Evolutionary conservation across 92 coral and sea anemone species (phyloP), one percentile per base, ranked within the genome.

Genomic region (Metridium senile): DNA sequence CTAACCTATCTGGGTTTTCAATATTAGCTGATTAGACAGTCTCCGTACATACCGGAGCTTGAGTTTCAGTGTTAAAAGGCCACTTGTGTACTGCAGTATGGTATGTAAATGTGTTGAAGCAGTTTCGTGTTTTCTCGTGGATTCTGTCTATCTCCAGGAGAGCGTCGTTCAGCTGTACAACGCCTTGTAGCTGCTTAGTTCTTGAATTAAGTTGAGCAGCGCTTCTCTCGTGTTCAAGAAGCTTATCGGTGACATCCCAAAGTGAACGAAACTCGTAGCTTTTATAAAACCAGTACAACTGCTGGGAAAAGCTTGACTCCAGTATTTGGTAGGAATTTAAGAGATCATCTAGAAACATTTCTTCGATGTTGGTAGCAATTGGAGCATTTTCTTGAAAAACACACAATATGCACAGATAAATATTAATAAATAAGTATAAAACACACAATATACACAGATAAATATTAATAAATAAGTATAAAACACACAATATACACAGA

Each of bases 261-360:
- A 75, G 62, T 0, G 81, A 35, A 59, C 81, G 81, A 34, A 75
- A 75, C 74, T 75, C 81, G 51, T 58, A 75, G 52, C 81, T 45
- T 21, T 75, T 75, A 70, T 75, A 75, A 1, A 75, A 64, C 59
- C 29, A 39, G 62, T 75, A 75, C 11, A 75, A 45, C 16, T 45
- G 1, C 25, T 64, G 33, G 20, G 81, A 26, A 23, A 75, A 75
- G 26, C 71, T 35, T 0, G 46, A 10, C n/a, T 75, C 74, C 56
- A 75, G 58, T 62, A 58, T 27, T 30, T 75, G 81, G 39, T 75
- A 75, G 0, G 81, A 35, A 26, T 70, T 75, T 9, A 75, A 70
- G 32, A 75, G 73, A 45, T 75, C 71, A 27, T 75, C 81, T 0
- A 75, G 73, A n/a, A 75, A 75, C 81, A 75, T 63, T 19, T 75